Evolutionary conservation across 2,797 vertebrate genomes (phyloP).

Genomic region (Harpagifer antarcticus): DNA sequence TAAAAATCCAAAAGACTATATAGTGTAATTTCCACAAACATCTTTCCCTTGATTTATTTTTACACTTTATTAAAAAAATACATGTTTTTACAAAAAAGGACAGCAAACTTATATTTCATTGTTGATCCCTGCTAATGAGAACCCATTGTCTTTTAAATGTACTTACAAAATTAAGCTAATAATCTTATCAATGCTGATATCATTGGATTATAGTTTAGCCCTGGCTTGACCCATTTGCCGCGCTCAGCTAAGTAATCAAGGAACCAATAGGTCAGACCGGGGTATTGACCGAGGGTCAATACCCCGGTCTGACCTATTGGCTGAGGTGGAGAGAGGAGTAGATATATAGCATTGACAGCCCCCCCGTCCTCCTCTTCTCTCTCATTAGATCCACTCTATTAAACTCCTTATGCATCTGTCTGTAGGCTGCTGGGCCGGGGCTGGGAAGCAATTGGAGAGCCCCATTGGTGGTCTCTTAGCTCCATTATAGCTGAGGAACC

Average conservation of each 20-base stretch:
- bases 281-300: no score
- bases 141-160: conserved; percentile 12
- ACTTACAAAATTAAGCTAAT: conserved; percentile 34
- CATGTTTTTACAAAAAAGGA: conserved; percentile 19
- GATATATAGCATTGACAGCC: conserved; percentile 73
- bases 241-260: conserved; percentile 64
- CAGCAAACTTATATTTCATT: conserved; percentile 5
- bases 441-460: conserved; percentile 51
- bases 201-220: conserved; percentile 68
- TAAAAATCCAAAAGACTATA: conserved; percentile 44
- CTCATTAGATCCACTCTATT: conserved; percentile 82
- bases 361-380: conserved; percentile 51
- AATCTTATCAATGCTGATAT: conserved; percentile 47
- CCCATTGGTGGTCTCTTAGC: conserved; percentile 48
- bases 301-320: conserved; percentile 74
- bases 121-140: conserved; percentile 21
- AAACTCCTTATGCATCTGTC: conserved; percentile 77
- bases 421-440: conserved; percentile 55
- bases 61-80: neutral
- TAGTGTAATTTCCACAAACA: conserved; percentile 20
- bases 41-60: conserved; percentile 17
- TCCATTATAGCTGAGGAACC: conserved; percentile 15
- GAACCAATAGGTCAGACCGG: no score
- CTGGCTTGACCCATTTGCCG: conserved; percentile 59
- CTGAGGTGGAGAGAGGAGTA: conserved; percentile 46